Conservation (phyloP, 2,113 vertebrate genomes). For the Nothobranchius kuhntae region DNA sequence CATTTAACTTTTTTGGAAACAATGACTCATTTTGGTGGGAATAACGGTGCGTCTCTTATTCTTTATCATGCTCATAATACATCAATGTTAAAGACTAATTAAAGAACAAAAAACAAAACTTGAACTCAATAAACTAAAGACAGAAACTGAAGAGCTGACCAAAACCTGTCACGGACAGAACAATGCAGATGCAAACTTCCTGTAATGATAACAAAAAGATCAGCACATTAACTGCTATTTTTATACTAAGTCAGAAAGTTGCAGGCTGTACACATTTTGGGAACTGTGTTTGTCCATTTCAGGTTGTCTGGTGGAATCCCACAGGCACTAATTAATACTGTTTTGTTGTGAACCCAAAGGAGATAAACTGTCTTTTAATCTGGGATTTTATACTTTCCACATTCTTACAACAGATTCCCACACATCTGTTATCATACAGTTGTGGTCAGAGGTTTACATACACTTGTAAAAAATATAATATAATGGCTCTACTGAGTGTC, state of each 20-base stretch:
- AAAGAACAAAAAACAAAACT: neutral
- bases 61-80: too few relatives aligned
- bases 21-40: too few relatives aligned
- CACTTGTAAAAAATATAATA: too few relatives aligned
- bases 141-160: neutral
- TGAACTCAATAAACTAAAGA: neutral
- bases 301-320: constrained; percentile 60
- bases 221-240: constrained; percentile 14
- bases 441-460: too few relatives aligned
- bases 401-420: constrained; percentile 29
- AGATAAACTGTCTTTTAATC: constrained; percentile 60
- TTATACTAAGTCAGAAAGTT: constrained; percentile 14
- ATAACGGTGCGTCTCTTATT: too few relatives aligned
- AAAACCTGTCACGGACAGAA: neutral
- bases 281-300: constrained; percentile 57
- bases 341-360: constrained; percentile 59
- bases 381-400: constrained; percentile 51
- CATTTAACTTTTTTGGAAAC: too few relatives aligned
- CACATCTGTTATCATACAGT: constrained; percentile 44
- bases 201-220: constrained; percentile 30
- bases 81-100: too few relatives aligned
- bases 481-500: too few relatives aligned
- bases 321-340: constrained; percentile 70
- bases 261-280: constrained; percentile 17
- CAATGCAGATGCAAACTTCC: neutral